Conservation (phyloP, 2,797 vertebrate species). For the Leucoraja ocellata region DNA sequence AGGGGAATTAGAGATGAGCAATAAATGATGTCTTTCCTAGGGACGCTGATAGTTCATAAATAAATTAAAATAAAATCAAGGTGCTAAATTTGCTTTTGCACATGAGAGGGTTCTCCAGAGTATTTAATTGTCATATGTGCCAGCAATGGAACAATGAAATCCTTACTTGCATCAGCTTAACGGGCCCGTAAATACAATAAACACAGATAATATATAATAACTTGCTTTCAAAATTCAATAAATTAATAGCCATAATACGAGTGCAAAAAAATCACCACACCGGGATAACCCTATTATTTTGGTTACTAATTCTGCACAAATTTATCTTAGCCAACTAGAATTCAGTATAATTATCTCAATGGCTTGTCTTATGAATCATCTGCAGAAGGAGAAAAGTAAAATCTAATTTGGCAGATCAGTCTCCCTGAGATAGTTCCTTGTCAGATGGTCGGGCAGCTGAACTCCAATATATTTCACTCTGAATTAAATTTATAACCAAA, state of each 20-base stretch:
- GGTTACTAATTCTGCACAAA: not conserved
- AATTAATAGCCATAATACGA: too few species aligned
- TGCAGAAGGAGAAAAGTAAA: not conserved
- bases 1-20: too few species aligned
- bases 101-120: not conserved
- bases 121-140: too few species aligned
- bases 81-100: not conserved
- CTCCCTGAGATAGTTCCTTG: not conserved
- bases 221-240: too few species aligned
- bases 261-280: not conserved
- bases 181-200: too few species aligned
- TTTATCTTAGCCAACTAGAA: not conserved
- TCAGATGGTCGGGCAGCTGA: not conserved
- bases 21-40: too few species aligned
- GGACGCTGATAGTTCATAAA: not conserved
- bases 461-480: not conserved
- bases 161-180: too few species aligned
- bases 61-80: too few species aligned
- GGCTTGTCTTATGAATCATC: not conserved
- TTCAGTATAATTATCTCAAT: constrained; percentile 18
- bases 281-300: not conserved
- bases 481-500: not conserved
- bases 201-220: too few species aligned
- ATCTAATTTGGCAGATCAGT: constrained; percentile 23
- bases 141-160: too few species aligned